These are phyloP conservation scores for Myotis planiceps DNA, from an alignment of 2,797 vertebrate genomes.

Conservation along the genomic window DNA sequence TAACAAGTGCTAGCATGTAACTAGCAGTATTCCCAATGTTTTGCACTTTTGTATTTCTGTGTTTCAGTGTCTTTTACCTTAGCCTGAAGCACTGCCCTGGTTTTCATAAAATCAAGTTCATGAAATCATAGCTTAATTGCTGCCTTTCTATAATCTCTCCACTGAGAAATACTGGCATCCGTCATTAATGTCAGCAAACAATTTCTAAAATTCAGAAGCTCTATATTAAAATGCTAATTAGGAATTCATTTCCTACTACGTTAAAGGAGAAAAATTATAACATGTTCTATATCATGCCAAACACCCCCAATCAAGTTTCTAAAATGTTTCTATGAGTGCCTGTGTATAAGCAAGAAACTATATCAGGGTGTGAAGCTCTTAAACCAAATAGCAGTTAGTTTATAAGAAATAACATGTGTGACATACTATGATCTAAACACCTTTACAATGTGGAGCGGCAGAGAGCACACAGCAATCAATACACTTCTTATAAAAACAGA, in stretches of 20 bases:
- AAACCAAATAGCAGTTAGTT: not conserved
- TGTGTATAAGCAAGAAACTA: not conserved
- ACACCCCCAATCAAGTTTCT: not conserved
- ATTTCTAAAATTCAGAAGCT: constrained; percentile 6
- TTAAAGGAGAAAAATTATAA: constrained; percentile 29
- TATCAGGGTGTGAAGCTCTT: not conserved
- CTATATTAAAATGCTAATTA: not conserved
- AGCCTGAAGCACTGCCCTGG: not conserved
- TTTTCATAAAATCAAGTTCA: not conserved
- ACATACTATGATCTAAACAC: not conserved
- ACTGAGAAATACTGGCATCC: not conserved
- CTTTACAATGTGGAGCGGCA: not conserved
- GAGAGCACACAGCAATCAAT: not conserved
- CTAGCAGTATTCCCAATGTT: not conserved
- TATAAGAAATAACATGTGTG: not conserved
- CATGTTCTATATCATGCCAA: not conserved
- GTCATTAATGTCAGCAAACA: not conserved
- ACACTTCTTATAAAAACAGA: not conserved
- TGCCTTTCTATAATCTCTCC: not conserved
- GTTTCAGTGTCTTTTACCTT: not conserved
- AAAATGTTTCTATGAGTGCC: not conserved
- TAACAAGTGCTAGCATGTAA: not conserved
- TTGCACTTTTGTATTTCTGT: not conserved
- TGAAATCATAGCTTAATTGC: not conserved
- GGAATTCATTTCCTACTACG: not conserved